Evolutionary conservation across 2,888 invertebrate species (phyloP).

Genomic region (Mycalesis mineus): DNA sequence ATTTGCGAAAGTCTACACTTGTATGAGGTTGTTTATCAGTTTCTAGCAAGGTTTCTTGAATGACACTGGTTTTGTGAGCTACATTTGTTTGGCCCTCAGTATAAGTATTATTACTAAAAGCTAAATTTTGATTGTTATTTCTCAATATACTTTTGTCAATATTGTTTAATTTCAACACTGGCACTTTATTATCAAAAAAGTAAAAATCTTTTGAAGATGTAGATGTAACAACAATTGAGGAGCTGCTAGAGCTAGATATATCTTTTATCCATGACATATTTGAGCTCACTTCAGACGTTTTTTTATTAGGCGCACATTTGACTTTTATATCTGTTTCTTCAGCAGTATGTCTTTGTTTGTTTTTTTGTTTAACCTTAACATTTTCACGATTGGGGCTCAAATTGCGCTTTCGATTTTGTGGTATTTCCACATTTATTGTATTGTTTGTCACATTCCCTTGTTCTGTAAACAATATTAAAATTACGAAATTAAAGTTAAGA

Average conservation of each 20-base stretch:
- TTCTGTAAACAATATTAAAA: neutral
- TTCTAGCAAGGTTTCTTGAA: neutral
- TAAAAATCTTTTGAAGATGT: slow-evolving; percentile 46
- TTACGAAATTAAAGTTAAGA: neutral
- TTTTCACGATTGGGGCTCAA: slow-evolving; percentile 1
- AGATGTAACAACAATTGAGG: slow-evolving; percentile 46
- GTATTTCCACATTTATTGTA: neutral
- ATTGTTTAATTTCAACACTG: slow-evolving; percentile 45
- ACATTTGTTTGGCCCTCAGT: neutral
- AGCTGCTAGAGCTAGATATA: slow-evolving; percentile 54
- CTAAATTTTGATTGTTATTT: neutral
- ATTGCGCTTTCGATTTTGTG: slow-evolving; percentile 2
- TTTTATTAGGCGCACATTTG: neutral
- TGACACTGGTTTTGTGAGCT: neutral
- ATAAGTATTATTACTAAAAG: slow-evolving; percentile 7
- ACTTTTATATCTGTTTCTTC: neutral
- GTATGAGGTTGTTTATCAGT: neutral
- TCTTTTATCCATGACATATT: slow-evolving; percentile 60
- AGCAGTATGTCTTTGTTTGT: neutral
- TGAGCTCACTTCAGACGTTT: slow-evolving; percentile 37
- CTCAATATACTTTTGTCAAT: slow-evolving; percentile 28
- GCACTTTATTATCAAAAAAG: slow-evolving; percentile 53
- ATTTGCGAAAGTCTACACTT: neutral
- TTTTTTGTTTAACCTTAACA: slow-evolving; percentile 5
- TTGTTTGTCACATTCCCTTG: neutral